Evolutionary conservation across 2,888 invertebrate species (phyloP).

Genomic region (Apotomis turbidana): DNA sequence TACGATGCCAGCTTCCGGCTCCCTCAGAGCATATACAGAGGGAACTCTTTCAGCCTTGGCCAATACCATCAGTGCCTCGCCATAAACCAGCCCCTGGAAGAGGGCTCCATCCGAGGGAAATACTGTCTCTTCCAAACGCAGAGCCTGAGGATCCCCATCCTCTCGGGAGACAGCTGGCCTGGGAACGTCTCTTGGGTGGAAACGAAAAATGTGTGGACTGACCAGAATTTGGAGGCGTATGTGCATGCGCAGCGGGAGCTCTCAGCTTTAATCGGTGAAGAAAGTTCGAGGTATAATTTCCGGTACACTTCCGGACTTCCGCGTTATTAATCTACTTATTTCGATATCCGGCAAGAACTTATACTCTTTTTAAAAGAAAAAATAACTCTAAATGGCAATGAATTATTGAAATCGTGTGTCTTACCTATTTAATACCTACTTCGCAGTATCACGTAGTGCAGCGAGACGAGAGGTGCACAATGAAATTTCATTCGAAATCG

Average conservation of each 20-base stretch:
- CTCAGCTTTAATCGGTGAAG: not conserved
- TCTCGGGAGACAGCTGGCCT: constrained; percentile 12
- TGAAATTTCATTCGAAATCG: too few species aligned
- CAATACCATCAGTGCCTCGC: constrained; percentile 40
- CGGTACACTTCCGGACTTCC: not conserved
- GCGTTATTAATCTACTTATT: too few species aligned
- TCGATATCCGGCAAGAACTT: too few species aligned
- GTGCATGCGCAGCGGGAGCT: not conserved
- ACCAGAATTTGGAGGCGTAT: not conserved
- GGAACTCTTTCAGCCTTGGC: constrained; percentile 27
- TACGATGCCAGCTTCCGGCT: constrained; percentile 44
- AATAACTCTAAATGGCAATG: too few species aligned
- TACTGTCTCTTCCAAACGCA: constrained; percentile 24
- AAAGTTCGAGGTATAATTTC: not conserved
- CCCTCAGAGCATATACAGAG: constrained; percentile 31
- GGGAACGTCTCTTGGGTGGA: constrained; percentile 16
- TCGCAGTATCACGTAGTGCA: too few species aligned
- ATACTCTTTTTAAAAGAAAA: too few species aligned
- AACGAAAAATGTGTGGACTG: not conserved
- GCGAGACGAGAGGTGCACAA: too few species aligned
- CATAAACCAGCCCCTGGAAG: constrained; percentile 27
- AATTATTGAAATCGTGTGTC: too few species aligned
- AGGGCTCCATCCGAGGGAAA: constrained; percentile 17
- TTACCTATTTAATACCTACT: too few species aligned
- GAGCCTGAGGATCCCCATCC: constrained; percentile 8